Base-by-base conservation (phyloP, 2,797 vertebrate genomes). In the Ispidina lecontei region DNA sequence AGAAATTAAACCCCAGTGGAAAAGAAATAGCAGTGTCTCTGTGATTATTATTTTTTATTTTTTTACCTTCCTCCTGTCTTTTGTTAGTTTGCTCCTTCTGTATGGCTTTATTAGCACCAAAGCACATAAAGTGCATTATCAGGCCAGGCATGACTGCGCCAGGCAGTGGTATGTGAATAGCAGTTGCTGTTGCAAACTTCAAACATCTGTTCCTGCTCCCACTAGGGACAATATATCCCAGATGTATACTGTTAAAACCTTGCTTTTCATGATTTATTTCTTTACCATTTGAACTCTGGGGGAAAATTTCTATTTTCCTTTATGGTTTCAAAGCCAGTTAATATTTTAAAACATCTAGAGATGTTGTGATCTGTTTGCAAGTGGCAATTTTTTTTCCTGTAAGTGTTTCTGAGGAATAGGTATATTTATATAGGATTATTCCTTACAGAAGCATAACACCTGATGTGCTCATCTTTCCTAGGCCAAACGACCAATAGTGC, bases 151-250 rank as follows among this genome's bases (percentile, higher is more conserved):
- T 58, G 83, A 74, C 4, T 84, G 62, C 73, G 49, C 59, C 59
- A 78, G 59, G 43, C 58, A 44, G 35, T 55, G 68, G 8, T 25
- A 10, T 0, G 10, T 72, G 92, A 86, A 80, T n/a, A 83, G 37
- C 35, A 60, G 75, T 73, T 76, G 37, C 52, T 87, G 31, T 55
- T 63, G 62, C 19, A 68, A 74, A 44, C 22, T 3, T 80, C 44
- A 35, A 23, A 60, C 82, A 71, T 64, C 92, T 91, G 83, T n/a
- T 91, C 37, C 29, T 29, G 46, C 39, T 84, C n/a, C 58, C 86
- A 6, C 12, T 22, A 35, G 59, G n/a, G 43, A 15, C 43, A 20
- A 23, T 46, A 26, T 10, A 23, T 68, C 70, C 52, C 67, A 86
- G n/a, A 47, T 46, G n/a, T 44, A 43, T 5, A 3, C 22, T 2